Percentiles rank a stretch among this genome's conserved stretches.
Evolutionary conservation across 1,140 invertebrate genomes (phyloP).

Genomic region (Drosophila sturtevanti): DNA sequence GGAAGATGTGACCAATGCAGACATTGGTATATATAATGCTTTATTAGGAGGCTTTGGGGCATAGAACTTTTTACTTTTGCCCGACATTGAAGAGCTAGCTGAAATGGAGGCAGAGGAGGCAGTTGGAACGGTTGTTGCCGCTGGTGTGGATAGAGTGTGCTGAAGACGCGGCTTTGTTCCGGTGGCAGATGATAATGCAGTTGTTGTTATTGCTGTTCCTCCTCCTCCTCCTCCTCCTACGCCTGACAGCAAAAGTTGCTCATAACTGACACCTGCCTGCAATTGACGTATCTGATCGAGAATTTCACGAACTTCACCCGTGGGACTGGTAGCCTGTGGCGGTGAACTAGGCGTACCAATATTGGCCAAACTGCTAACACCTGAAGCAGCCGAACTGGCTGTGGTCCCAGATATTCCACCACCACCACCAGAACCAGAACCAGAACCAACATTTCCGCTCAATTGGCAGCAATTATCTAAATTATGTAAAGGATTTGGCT

Average conservation of each 20-base stretch:
- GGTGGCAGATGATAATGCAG: not conserved
- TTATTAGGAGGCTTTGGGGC: constrained; percentile 69
- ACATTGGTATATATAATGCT: constrained; percentile 78
- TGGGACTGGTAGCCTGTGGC: constrained; percentile 90
- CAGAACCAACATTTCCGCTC: not conserved
- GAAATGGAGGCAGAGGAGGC: constrained; percentile 27
- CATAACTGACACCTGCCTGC: constrained; percentile 82
- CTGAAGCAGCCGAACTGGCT: constrained; percentile 84
- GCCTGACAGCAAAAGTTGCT: constrained; percentile 68
- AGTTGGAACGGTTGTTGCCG: constrained; percentile 27
- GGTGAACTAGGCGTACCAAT: constrained; percentile 87
- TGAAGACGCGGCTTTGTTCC: constrained; percentile 56
- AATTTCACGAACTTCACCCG: constrained; percentile 87
- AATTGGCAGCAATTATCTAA: constrained; percentile 75
- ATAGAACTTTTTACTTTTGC: constrained; percentile 69
- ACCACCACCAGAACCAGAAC: not conserved
- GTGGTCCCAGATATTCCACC: constrained; percentile 63
- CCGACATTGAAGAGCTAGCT: constrained; percentile 13
- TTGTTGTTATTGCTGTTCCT: not conserved
- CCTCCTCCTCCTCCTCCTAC: not conserved
- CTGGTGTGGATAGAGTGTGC: constrained; percentile 66
- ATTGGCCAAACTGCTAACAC: constrained; percentile 87
- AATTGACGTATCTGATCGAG: constrained; percentile 88
- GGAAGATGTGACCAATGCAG: constrained; percentile 35
- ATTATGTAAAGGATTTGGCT: constrained; percentile 72